Evolutionary conservation across 1,140 invertebrate species (phyloP).

Genomic region (Sitobion miscanthi): DNA sequence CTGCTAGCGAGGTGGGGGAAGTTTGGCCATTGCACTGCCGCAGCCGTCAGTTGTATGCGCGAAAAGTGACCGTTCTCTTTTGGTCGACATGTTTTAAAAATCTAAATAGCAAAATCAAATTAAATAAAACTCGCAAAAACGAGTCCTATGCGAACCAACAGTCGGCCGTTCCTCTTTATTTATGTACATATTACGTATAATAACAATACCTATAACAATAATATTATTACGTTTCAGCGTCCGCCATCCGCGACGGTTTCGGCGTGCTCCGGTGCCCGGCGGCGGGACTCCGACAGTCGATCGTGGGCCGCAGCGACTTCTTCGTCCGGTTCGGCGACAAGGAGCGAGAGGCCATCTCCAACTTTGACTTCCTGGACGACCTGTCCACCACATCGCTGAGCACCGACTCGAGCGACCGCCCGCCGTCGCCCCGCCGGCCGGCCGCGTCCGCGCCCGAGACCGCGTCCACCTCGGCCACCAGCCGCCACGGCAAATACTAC

Average conservation of each 20-base stretch:
- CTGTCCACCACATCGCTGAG: constrained; percentile 66
- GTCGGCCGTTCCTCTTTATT: too few species aligned
- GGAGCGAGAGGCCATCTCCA: constrained; percentile 76
- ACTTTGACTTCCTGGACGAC: constrained; percentile 80
- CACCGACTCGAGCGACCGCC: constrained; percentile 61
- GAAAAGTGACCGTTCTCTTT: too few species aligned
- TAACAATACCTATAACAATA: too few species aligned
- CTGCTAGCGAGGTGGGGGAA: too few species aligned
- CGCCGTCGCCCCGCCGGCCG: not conserved
- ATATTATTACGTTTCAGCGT: constrained; percentile 63
- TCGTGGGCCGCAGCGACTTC: constrained; percentile 76
- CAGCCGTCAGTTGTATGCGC: too few species aligned
- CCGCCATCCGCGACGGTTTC: constrained; percentile 67
- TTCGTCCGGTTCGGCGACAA: constrained; percentile 79
- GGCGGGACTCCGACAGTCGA: constrained; percentile 68
- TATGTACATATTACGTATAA: too few species aligned
- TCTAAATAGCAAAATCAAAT: too few species aligned
- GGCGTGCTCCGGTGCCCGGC: constrained; percentile 66
- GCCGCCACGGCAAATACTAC: not conserved
- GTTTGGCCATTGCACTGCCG: too few species aligned
- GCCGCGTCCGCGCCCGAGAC: not conserved
- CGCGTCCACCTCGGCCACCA: not conserved
- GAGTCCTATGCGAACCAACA: too few species aligned
- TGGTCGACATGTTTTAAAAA: too few species aligned
- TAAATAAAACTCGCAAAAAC: too few species aligned